Percentiles rank a stretch among this genome's conserved stretches.
phyloP scores from a whole-genome alignment of 2,888 invertebrate species.

The Keiferia lycopersicella region DNA sequence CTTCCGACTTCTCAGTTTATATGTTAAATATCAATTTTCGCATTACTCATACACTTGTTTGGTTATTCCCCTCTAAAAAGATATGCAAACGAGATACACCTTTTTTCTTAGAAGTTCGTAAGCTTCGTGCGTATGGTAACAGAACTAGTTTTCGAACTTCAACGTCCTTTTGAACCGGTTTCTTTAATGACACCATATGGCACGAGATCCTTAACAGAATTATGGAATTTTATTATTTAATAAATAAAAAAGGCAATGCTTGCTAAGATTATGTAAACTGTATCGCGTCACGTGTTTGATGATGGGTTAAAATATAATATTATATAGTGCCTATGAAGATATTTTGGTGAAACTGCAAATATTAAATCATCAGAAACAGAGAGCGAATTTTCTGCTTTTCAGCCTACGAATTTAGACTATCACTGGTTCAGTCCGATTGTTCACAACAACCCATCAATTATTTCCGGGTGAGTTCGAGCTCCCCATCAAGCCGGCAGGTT shows the following conservation, averaged over 20 bases:
- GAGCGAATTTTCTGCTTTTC: no score
- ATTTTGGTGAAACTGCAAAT: no score
- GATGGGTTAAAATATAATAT: no score
- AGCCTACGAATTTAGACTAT: no score
- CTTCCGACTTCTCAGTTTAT: constrained; percentile 2
- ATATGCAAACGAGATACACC: background rate
- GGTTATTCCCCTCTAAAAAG: constrained; percentile 6
- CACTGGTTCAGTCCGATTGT: no score
- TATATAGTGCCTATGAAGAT: no score
- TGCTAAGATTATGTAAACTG: background rate
- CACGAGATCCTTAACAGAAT: background rate
- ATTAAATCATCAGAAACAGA: no score
- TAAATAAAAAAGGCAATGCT: background rate
- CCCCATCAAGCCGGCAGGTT: no score
- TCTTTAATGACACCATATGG: background rate
- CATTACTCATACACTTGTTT: background rate
- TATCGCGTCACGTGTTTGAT: no score
- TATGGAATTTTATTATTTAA: background rate
- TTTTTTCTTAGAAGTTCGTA: background rate
- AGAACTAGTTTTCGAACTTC: background rate
- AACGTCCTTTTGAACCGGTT: background rate
- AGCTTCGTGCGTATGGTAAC: background rate
- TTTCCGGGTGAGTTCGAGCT: no score
- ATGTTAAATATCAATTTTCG: background rate
- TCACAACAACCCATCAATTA: no score